A percentile compares a stretch with the other conserved stretches of the same genome.
phyloP scores from a whole-genome alignment of 2,888 invertebrate genomes.

The Laothoe populi region DNA sequence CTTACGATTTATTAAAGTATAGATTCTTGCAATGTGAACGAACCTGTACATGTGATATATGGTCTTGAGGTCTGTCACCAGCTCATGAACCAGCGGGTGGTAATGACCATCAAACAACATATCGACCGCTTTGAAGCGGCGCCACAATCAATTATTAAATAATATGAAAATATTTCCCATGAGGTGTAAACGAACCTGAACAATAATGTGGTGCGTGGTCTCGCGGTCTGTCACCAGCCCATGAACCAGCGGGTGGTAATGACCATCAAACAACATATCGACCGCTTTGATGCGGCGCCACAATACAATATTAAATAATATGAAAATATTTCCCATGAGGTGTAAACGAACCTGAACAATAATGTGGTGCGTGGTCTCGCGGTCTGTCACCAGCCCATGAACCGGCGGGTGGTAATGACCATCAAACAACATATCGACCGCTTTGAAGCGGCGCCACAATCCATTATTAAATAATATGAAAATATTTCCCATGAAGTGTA shows the following conservation, averaged over 20 bases:
- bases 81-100: conserved; percentile 52
- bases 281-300: conserved; percentile 48
- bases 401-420: conserved; percentile 53
- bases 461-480: not conserved
- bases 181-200: conserved; percentile 10
- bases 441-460: conserved; percentile 48
- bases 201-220: conserved; percentile 42
- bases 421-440: conserved; percentile 38
- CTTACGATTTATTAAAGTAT: too few species aligned
- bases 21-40: conserved; percentile 9
- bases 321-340: not conserved
- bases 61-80: conserved; percentile 52
- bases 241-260: conserved; percentile 52
- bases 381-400: conserved; percentile 52
- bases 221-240: conserved; percentile 52
- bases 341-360: conserved; percentile 29
- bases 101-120: conserved; percentile 42
- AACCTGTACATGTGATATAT: conserved; percentile 38
- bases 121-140: conserved; percentile 35
- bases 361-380: conserved; percentile 41
- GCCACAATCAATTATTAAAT: not conserved
- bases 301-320: conserved; percentile 27
- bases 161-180: not conserved
- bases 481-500: not conserved
- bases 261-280: conserved; percentile 41